Percentiles rank a stretch among this genome's conserved stretches.
Evolutionary conservation across 1,140 invertebrate genomes (phyloP).

Genomic region (Atta texana): DNA sequence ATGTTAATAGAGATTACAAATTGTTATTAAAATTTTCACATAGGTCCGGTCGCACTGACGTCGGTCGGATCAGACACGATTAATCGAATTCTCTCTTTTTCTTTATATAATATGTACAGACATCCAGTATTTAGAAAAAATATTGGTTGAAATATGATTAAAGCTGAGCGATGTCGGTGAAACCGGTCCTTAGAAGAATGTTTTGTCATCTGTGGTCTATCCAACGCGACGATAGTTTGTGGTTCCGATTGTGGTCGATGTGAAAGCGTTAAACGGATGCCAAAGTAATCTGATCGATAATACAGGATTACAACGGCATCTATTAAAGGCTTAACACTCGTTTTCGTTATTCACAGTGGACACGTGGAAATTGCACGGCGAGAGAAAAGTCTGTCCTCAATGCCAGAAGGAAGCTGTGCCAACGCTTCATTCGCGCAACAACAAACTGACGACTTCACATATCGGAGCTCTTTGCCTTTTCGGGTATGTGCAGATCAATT

Average conservation of each 20-base stretch:
- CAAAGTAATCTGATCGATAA: too few species aligned
- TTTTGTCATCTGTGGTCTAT: conserved; percentile 44
- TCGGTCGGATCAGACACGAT: background rate
- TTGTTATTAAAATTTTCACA: background rate
- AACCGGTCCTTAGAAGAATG: conserved; percentile 33
- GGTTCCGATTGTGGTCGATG: conserved; percentile 41
- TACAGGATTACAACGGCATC: too few species aligned
- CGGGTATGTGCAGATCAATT: conserved; percentile 59
- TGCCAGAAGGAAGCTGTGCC: conserved; percentile 67
- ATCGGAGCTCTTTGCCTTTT: conserved; percentile 65
- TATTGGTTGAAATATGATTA: conserved; percentile 7
- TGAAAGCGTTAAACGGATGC: conserved; percentile 38
- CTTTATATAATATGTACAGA: conserved; percentile 6
- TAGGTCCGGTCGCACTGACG: conserved; percentile 1
- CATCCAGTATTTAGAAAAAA: background rate
- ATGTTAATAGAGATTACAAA: background rate
- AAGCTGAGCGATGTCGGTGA: conserved; percentile 37
- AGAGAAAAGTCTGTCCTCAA: conserved; percentile 68
- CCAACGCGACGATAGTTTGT: conserved; percentile 36
- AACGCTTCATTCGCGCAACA: conserved; percentile 62
- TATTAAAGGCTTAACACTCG: conserved; percentile 34
- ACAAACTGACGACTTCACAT: conserved; percentile 66
- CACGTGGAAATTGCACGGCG: conserved; percentile 68
- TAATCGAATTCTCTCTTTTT: background rate
- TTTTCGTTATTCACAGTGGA: conserved; percentile 59